A percentile compares a stretch with the other conserved stretches of the same genome.
phyloP scores from a whole-genome alignment of 2,113 vertebrate species.

The Hippocampus zosterae region DNA sequence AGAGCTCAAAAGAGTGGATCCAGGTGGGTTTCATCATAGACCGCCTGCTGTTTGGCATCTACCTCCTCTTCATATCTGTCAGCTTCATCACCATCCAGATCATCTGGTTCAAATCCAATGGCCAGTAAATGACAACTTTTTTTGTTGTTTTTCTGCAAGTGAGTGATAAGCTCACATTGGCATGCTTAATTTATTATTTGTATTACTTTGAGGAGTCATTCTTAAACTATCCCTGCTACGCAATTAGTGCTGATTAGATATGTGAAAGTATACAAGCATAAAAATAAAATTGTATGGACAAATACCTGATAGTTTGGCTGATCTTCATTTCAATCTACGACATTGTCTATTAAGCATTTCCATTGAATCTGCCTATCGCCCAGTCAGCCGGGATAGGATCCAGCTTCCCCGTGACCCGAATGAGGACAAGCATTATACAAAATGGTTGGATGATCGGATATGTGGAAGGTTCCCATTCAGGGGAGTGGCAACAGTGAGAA shows the following conservation, averaged over 20 bases:
- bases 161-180: neutral
- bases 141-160: neutral
- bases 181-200: neutral
- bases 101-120: constrained; percentile 54
- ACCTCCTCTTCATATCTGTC: constrained; percentile 65
- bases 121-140: neutral
- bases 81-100: constrained; percentile 68
- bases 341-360: neutral
- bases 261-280: neutral
- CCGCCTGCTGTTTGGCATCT: constrained; percentile 67
- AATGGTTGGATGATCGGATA: no score
- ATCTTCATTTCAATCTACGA: neutral
- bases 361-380: neutral
- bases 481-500: no score
- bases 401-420: no score
- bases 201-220: neutral
- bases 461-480: no score
- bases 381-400: no score
- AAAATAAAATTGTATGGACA: neutral
- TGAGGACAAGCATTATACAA: no score
- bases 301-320: neutral
- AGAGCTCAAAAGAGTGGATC: constrained; percentile 61
- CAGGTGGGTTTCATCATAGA: constrained; percentile 71
- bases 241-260: neutral
- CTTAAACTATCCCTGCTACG: neutral